A percentile compares a stretch with the other conserved stretches of the same genome.
Conservation (phyloP, 2,113 vertebrate genomes). For the Aleadryas rufinucha region DNA sequence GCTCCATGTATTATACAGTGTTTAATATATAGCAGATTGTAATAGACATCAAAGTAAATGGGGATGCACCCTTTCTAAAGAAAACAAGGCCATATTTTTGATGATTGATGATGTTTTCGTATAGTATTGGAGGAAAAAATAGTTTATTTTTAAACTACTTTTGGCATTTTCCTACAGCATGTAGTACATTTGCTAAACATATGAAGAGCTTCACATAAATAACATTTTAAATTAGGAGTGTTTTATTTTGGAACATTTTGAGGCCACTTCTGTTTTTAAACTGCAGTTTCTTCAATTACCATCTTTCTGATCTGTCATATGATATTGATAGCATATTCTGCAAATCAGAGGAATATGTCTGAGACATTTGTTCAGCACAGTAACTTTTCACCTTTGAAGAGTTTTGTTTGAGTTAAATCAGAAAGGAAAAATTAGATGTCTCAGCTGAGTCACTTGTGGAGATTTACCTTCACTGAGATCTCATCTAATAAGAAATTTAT, state of each 20-base stretch:
- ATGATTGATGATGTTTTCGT: constrained; percentile 29
- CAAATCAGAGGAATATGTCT: neutral
- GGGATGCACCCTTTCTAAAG: neutral
- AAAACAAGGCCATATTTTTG: neutral
- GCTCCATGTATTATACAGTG: neutral
- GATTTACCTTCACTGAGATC: neutral
- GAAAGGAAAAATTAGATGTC: neutral
- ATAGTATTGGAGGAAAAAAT: constrained; percentile 12
- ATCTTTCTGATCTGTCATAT: constrained; percentile 13
- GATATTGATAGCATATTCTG: constrained; percentile 6
- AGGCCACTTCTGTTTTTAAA: neutral
- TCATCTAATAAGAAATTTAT: neutral
- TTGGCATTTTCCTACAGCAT: constrained; percentile 25
- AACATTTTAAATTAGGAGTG: constrained; percentile 23
- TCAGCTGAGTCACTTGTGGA: neutral
- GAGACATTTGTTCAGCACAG: neutral
- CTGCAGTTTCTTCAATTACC: neutral
- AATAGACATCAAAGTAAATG: constrained; percentile 9
- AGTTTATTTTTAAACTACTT: constrained; percentile 40
- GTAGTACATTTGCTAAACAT: constrained; percentile 47
- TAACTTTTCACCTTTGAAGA: neutral
- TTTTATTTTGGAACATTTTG: constrained; percentile 44
- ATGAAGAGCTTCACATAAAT: constrained; percentile 42
- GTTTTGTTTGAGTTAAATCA: neutral
- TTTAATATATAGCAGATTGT: constrained; percentile 34